Base-by-base conservation (phyloP, 1,140 invertebrate species). In the Zaprionus lachaisei region DNA sequence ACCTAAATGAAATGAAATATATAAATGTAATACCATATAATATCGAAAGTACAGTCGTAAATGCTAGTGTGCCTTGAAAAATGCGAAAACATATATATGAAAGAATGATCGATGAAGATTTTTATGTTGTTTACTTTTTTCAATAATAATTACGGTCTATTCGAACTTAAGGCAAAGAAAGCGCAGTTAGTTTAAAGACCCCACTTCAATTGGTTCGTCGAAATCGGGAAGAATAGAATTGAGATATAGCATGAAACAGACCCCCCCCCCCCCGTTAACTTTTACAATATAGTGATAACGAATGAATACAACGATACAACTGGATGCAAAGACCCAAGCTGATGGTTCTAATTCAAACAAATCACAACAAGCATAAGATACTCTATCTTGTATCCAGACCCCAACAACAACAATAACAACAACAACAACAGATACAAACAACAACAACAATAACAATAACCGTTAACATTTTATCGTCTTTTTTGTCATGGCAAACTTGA, bases 61-160 rank as follows among this genome's bases (percentile, higher is more conserved):
- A 85, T 89, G 89, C 84, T 91, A 91, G 89, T 91, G 89, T 91
- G 89, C 89, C 89, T 91, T 91, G 89, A 91, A 90, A 83, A 85
- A 91, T 79, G 86, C 77, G 85, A 81, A 79, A 86, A 76, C 75
- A 81, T 75, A 83, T 56, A 31, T 54, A 31, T 17, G 54, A 72
- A 72, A 81, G 44, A 62, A 55, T 60, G 15, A 47, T 57, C 55
- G 72, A 34, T 11, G 31, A 71, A 26, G 20, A 55, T 37, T 12
- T 51, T 51, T 51, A 22, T 24, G 20, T 51, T 47, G 41, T 47
- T n/a, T 34, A 34, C 9, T 47, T 47, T 17, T 22, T 4, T 49
- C 20, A 24, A 24, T 24, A 24, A 51, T 51, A 22, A 22, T 22
- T 22, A 22, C 47, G 47, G 24, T 51, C 47, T 11, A 51, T 24